phyloP scores from a whole-genome alignment of 2,113 vertebrate species.

The Apodemus speciosus region DNA sequence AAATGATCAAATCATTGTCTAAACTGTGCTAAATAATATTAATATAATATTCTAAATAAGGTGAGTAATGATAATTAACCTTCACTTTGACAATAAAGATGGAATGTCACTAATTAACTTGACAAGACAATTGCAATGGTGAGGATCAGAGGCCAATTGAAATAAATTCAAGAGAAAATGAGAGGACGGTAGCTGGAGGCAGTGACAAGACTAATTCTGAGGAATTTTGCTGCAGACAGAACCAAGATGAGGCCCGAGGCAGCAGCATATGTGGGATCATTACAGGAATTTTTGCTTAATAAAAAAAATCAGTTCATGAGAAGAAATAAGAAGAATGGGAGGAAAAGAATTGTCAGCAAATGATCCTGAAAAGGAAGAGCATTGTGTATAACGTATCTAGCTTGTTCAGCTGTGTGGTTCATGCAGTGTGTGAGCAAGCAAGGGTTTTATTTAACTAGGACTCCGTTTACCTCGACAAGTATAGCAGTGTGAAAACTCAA shows the following conservation, averaged over 20 bases:
- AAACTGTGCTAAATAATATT: neutral
- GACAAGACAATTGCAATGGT: neutral
- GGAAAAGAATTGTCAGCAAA: neutral
- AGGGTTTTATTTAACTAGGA: neutral
- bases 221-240: neutral
- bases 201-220: neutral
- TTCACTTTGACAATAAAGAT: neutral
- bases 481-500: neutral
- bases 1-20: neutral
- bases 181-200: neutral
- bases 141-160: neutral
- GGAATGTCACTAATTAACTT: neutral
- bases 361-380: neutral
- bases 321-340: neutral
- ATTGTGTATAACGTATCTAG: neutral
- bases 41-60: neutral
- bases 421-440: neutral
- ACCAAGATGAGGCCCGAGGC: neutral
- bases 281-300: neutral
- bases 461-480: neutral
- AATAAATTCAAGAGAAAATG: neutral
- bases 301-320: neutral
- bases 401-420: neutral
- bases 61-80: neutral
- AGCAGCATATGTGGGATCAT: neutral